phyloP scores from a whole-genome alignment of 2,113 vertebrate genomes.

The Glaucomys volans region DNA sequence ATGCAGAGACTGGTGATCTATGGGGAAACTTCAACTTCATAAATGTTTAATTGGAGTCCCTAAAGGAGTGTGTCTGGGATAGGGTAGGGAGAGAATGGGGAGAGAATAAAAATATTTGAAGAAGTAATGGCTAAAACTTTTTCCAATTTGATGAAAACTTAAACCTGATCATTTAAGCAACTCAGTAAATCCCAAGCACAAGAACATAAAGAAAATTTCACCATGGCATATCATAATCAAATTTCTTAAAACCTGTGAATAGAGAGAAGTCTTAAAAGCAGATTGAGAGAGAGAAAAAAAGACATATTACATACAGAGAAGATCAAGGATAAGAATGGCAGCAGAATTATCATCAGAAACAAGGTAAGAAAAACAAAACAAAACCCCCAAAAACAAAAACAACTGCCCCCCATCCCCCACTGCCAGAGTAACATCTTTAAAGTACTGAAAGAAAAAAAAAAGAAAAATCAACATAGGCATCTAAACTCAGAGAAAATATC shows the following conservation, averaged over 20 bases:
- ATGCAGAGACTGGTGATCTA: neutral
- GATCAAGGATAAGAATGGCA: neutral
- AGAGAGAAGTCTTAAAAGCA: conserved; percentile 14
- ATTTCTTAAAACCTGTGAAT: conserved; percentile 38
- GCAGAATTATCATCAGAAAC: neutral
- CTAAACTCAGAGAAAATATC: neutral
- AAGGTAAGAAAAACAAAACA: neutral
- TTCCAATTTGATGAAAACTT: conserved; percentile 1
- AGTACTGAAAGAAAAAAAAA: conserved; percentile 10
- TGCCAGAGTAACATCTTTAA: neutral
- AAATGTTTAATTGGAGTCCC: neutral
- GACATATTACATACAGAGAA: too few relatives aligned
- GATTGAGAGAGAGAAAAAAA: neutral
- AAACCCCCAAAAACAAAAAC: too few relatives aligned
- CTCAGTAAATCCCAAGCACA: neutral
- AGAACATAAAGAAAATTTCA: neutral
- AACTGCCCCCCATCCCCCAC: too few relatives aligned
- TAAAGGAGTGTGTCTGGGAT: neutral
- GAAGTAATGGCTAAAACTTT: neutral
- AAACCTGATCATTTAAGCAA: neutral
- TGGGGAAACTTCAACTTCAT: conserved; percentile 5
- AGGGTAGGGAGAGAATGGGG: neutral
- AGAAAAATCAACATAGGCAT: neutral
- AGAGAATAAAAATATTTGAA: conserved; percentile 25
- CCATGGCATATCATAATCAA: neutral